Percentiles rank a stretch among this genome's conserved stretches.
Evolutionary conservation across 92 coral and sea anemone species (phyloP).

Genomic region (Zoanthus sociatus): DNA sequence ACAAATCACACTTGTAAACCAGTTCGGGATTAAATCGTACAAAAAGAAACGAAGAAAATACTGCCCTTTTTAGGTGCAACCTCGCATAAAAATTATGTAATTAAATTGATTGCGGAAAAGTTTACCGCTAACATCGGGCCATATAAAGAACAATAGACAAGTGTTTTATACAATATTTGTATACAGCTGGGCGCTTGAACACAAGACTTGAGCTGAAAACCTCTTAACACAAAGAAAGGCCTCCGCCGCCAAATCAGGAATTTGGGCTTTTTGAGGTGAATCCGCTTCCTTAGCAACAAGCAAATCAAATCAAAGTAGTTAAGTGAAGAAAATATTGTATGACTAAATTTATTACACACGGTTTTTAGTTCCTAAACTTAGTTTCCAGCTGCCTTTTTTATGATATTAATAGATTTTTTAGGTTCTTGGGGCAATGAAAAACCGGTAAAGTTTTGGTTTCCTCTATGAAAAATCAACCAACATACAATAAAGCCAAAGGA

Average conservation of each 20-base stretch:
- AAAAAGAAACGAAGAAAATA: background rate
- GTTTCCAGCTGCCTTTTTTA: too few relatives aligned
- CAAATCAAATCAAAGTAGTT: too few relatives aligned
- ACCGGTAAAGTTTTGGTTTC: too few relatives aligned
- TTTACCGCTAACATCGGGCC: background rate
- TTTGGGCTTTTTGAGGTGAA: background rate
- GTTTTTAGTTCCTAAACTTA: too few relatives aligned
- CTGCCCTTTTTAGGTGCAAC: too few relatives aligned
- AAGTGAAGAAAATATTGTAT: too few relatives aligned
- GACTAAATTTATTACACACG: too few relatives aligned
- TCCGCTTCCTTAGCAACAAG: background rate
- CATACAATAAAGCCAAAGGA: too few relatives aligned
- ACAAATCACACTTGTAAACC: too few relatives aligned
- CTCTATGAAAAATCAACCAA: too few relatives aligned
- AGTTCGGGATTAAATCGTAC: background rate
- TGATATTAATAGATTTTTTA: too few relatives aligned
- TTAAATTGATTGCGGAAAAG: background rate
- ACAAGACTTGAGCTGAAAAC: conserved; percentile 13
- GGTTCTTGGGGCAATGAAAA: too few relatives aligned
- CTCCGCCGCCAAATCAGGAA: background rate
- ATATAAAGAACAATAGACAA: background rate
- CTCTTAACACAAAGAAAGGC: background rate
- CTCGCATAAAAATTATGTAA: background rate
- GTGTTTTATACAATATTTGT: background rate
- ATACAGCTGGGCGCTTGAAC: background rate